Base-by-base conservation (phyloP, 1,140 invertebrate genomes). In the Polyergus mexicanus region DNA sequence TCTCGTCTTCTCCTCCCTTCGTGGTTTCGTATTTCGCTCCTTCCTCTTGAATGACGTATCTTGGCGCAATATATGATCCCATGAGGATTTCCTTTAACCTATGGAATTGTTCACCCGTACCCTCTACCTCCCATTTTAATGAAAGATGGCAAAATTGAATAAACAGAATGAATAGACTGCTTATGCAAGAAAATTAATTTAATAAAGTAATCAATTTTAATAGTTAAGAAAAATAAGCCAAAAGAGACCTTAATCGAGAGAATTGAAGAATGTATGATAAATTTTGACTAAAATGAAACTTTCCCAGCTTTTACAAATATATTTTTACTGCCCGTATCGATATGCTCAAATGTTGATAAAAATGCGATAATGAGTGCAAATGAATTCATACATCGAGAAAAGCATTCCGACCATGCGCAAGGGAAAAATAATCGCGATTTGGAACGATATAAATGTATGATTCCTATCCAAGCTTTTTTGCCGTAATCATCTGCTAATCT, bases 1-100 rank as follows among this genome's bases (percentile, higher is more conserved):
- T 87, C 72, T 86, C 77, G 76, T 78, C 72, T 72, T 72, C 80
- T 85, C 66, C 80, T 38, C 85, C 80, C 51, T 41, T 58, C 62
- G 72, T 47, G 68, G 32, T 72, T 60, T 65, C 47, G 41, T 77
- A 56, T 38, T 56, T 63, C 74, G 41, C 62, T 58, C 35, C 13
- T 22, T 75, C 25, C 35, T 35, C 56, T 35, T 58, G 16, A 32
- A 78, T n/a, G 16, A 41, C 5, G 32, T 80, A 80, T 41, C 25
- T 72, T 35, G 54, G 13, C 72, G 78, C 68, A n/a, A 83, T 35
- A 32, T 25, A 58, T 25, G n/a, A n/a, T 69, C 22, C 35, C 32
- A 6, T 8, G 54, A 69, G 56, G 11, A 74, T 83, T 74, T 83
- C 28, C 54, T 22, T 72, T 72, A 60, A 35, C 38, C 22, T 22